Percentiles rank a stretch among this genome's conserved stretches.
These are phyloP conservation scores for Cavia aperea DNA, from an alignment of 2,113 vertebrate genomes.

Conservation along the genomic window DNA sequence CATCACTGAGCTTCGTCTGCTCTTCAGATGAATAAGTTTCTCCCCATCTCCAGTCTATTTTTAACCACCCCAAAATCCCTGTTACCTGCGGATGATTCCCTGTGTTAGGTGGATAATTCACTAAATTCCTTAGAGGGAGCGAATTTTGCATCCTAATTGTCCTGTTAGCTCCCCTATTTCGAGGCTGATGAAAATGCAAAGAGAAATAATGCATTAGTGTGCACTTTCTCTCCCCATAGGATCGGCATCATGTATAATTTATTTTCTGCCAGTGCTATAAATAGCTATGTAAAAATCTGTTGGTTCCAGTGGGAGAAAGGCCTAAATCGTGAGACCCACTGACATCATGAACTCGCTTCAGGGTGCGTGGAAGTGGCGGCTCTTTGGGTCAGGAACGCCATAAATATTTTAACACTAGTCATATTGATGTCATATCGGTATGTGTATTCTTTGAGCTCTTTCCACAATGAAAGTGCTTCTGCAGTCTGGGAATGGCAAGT, in stretches of 20 bases:
- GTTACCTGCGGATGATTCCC: conserved; percentile 52
- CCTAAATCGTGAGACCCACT: conserved; percentile 56
- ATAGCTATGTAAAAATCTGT: conserved; percentile 63
- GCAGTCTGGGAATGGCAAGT: background rate
- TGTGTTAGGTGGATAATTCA: conserved; percentile 55
- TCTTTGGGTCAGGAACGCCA: background rate
- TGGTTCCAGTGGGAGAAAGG: conserved; percentile 53
- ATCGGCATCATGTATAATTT: conserved; percentile 67
- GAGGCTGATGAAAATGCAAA: conserved; percentile 68
- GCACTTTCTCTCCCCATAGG: conserved; percentile 58
- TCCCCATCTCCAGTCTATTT: conserved; percentile 56
- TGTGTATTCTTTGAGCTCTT: conserved; percentile 13
- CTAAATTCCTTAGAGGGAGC: conserved; percentile 55
- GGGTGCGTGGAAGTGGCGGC: conserved; percentile 15
- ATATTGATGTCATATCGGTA: conserved; percentile 30
- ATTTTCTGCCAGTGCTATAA: conserved; percentile 66
- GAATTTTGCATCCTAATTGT: conserved; percentile 68
- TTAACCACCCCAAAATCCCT: conserved; percentile 56
- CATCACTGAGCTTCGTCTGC: background rate
- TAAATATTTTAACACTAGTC: conserved; percentile 50
- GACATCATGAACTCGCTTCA: conserved; percentile 64
- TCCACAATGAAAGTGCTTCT: background rate
- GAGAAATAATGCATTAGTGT: conserved; percentile 66
- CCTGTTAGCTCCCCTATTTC: conserved; percentile 54
- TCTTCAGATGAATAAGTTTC: conserved; percentile 31